Percentiles rank a stretch among this genome's conserved stretches.
phyloP scores from a whole-genome alignment of 2,113 vertebrate genomes.

The Toxotes jaculatrix region DNA sequence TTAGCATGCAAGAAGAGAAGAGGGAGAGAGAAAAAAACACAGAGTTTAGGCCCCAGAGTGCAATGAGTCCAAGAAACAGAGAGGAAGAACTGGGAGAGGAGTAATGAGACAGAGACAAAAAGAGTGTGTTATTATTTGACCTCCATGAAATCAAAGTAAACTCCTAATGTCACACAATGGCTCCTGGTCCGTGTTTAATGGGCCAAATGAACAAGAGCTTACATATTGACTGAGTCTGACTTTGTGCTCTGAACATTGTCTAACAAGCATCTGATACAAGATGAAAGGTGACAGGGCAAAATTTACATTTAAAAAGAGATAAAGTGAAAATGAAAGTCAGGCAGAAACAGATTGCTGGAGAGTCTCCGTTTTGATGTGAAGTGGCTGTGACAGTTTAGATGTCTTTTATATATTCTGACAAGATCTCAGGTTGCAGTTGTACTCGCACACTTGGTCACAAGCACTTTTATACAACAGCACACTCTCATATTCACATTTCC shows the following conservation, averaged over 20 bases:
- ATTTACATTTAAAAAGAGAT: neutral
- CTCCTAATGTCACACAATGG: neutral
- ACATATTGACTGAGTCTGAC: neutral
- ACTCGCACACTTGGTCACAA: neutral
- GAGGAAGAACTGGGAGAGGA: neutral
- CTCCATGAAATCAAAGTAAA: conserved; percentile 19
- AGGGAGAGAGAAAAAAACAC: conserved; percentile 34
- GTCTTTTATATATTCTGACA: conserved; percentile 18
- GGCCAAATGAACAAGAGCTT: neutral
- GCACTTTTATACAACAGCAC: neutral
- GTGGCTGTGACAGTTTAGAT: conserved; percentile 23
- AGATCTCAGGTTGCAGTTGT: conserved; percentile 9
- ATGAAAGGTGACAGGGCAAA: conserved; percentile 16
- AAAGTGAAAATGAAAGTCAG: neutral
- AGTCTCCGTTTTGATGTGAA: conserved; percentile 34
- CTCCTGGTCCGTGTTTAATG: conserved; percentile 2
- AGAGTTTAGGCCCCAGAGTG: conserved; percentile 32
- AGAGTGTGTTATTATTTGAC: conserved; percentile 31
- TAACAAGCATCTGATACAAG: conserved; percentile 10
- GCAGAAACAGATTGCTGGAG: conserved; percentile 18
- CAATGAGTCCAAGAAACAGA: conserved; percentile 12
- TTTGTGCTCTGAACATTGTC: conserved; percentile 17
- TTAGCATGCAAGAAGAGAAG: conserved; percentile 55
- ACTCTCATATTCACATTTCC: neutral
- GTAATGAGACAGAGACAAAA: conserved; percentile 28